These are phyloP conservation scores for Neoitamus cyanurus DNA, from an alignment of 2,888 invertebrate species.

Conservation along the genomic window DNA sequence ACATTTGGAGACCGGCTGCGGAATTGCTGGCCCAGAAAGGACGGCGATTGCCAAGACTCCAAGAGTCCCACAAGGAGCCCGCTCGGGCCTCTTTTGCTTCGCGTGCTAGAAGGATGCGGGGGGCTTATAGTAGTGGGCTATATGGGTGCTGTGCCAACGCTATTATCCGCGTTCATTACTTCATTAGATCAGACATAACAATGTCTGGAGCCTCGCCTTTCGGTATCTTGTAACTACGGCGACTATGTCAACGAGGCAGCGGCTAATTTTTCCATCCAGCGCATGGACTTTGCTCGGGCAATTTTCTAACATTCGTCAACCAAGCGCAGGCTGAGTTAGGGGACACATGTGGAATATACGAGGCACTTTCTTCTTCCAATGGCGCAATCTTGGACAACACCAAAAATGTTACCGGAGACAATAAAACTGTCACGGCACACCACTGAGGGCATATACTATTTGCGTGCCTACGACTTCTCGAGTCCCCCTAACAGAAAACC, in stretches of 20 bases:
- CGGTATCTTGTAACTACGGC: conserved; percentile 9
- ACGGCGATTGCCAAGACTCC: not conserved
- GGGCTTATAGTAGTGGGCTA: not conserved
- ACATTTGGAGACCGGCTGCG: conserved; percentile 26
- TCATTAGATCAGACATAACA: conserved; percentile 31
- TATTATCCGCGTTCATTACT: conserved; percentile 30
- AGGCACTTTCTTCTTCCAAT: conserved; percentile 3
- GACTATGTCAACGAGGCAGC: conserved; percentile 7
- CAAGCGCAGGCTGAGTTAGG: not conserved
- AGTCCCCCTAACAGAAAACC: conserved; percentile 22
- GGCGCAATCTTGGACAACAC: conserved; percentile 34
- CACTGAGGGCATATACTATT: conserved; percentile 2
- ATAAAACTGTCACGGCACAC: conserved; percentile 32
- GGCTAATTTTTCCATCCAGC: not conserved
- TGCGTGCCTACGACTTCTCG: conserved; percentile 38
- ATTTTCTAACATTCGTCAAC: conserved; percentile 30
- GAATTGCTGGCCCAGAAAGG: conserved; percentile 35
- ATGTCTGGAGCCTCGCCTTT: conserved; percentile 16
- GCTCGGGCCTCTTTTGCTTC: not conserved
- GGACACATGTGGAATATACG: conserved; percentile 26
- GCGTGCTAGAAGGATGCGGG: not conserved
- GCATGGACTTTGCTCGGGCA: conserved; percentile 5
- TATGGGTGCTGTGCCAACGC: conserved; percentile 21
- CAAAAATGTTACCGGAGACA: conserved; percentile 34
- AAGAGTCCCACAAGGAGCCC: not conserved